Evolutionary conservation across 1,140 invertebrate genomes (phyloP).

Genomic region (Hormaphis cornu): DNA sequence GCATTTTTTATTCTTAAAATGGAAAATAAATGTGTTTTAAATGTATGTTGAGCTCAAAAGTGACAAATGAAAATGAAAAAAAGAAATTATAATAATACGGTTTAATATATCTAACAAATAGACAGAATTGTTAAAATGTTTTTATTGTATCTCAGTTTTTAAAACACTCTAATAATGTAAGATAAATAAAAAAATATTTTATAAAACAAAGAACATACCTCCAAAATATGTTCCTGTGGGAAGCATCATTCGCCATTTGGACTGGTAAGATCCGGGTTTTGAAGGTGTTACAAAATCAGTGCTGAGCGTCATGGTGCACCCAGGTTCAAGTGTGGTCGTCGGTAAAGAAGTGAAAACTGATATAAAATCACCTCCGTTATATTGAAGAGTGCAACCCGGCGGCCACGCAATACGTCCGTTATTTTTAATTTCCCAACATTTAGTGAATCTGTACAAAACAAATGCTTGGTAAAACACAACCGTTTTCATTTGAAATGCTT

Average conservation of each 20-base stretch:
- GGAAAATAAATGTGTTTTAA: too few relatives aligned
- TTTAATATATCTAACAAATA: too few relatives aligned
- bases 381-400: slow-evolving; percentile 59
- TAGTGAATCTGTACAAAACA: slow-evolving; percentile 51
- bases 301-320: slow-evolving; percentile 55
- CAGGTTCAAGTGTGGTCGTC: slow-evolving; percentile 55
- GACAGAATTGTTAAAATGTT: too few relatives aligned
- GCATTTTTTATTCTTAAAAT: too few relatives aligned
- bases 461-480: too few relatives aligned
- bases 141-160: too few relatives aligned
- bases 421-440: slow-evolving; percentile 74
- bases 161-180: too few relatives aligned
- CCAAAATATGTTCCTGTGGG: slow-evolving; percentile 72
- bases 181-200: neutral
- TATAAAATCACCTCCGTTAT: slow-evolving; percentile 53
- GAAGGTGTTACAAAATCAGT: slow-evolving; percentile 61
- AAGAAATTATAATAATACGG: too few relatives aligned
- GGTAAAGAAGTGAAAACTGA: slow-evolving; percentile 46
- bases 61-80: too few relatives aligned
- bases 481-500: too few relatives aligned
- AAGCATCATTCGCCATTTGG: slow-evolving; percentile 74
- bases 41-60: too few relatives aligned
- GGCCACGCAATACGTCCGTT: slow-evolving; percentile 70
- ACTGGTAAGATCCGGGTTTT: slow-evolving; percentile 60
- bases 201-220: slow-evolving; percentile 45